phyloP scores from a whole-genome alignment of 2,797 vertebrate genomes.

The Streptopelia turtur region DNA sequence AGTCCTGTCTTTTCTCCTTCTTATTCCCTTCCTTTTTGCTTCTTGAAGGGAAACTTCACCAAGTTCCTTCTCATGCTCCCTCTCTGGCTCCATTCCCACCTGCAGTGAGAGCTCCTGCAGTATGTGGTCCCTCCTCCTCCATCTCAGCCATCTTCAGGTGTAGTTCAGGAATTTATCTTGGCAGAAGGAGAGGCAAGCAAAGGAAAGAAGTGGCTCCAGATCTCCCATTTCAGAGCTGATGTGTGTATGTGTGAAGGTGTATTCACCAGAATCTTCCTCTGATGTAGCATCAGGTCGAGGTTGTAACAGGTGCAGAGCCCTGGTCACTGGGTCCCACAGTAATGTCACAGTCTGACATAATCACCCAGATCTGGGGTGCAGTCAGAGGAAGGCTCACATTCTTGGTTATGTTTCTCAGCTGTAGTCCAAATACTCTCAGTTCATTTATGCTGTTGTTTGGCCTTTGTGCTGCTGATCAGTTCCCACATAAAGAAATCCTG shows the following conservation, averaged over 20 bases:
- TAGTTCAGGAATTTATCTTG: background rate
- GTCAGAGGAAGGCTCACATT: background rate
- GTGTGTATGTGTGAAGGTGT: background rate
- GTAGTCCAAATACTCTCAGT: background rate
- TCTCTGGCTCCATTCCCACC: background rate
- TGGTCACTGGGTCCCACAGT: background rate
- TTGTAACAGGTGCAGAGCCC: background rate
- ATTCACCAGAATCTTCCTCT: background rate
- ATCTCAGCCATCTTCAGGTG: background rate
- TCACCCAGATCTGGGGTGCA: background rate
- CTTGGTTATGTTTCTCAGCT: background rate
- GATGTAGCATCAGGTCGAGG: background rate
- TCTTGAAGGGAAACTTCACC: background rate
- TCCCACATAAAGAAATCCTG: background rate
- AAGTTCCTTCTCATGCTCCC: background rate
- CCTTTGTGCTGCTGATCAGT: background rate
- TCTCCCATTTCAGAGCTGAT: background rate
- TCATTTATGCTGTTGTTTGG: background rate
- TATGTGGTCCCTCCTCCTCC: fast-evolving
- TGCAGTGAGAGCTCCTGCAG: background rate
- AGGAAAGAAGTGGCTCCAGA: background rate
- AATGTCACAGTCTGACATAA: background rate
- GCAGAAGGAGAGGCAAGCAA: background rate
- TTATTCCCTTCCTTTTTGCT: background rate
- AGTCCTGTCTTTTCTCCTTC: background rate